Percentiles rank a stretch among this genome's conserved stretches.
Evolutionary conservation across 2,888 invertebrate genomes (phyloP).

Genomic region (Nipponacmea schrenckii): DNA sequence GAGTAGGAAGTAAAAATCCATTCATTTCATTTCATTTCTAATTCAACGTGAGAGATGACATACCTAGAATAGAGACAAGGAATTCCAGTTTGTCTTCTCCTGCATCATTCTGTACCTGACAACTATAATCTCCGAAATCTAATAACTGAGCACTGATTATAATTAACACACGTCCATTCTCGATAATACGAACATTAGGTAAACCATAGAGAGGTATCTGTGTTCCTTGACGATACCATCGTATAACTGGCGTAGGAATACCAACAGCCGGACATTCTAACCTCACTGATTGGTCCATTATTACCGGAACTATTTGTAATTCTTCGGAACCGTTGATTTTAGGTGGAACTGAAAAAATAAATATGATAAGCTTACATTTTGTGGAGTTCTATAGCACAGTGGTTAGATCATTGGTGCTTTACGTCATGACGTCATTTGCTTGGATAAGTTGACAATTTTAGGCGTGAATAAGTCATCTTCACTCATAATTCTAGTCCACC

Average conservation of each 20-base stretch:
- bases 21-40: too few species aligned
- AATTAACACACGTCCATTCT: constrained; percentile 60
- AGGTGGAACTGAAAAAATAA: constrained; percentile 61
- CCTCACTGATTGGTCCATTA: constrained; percentile 48
- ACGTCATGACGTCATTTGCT: too few species aligned
- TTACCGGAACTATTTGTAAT: constrained; percentile 48
- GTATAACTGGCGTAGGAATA: constrained; percentile 56
- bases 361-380: too few species aligned
- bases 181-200: constrained; percentile 49
- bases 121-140: constrained; percentile 73
- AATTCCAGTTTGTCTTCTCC: constrained; percentile 72
- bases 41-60: too few species aligned
- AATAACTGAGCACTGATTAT: constrained; percentile 70
- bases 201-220: constrained; percentile 50
- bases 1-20: too few species aligned
- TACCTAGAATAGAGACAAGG: constrained; percentile 72
- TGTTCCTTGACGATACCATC: constrained; percentile 56
- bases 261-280: constrained; percentile 62
- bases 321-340: constrained; percentile 49
- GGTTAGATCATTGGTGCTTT: too few species aligned
- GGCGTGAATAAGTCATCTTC: too few species aligned
- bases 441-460: too few species aligned
- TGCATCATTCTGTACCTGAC: constrained; percentile 74
- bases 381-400: too few species aligned
- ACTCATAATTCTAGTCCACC: too few species aligned